Evolutionary conservation across 2,797 vertebrate species (phyloP).

Genomic region (Schizothorax lantsangensis): DNA sequence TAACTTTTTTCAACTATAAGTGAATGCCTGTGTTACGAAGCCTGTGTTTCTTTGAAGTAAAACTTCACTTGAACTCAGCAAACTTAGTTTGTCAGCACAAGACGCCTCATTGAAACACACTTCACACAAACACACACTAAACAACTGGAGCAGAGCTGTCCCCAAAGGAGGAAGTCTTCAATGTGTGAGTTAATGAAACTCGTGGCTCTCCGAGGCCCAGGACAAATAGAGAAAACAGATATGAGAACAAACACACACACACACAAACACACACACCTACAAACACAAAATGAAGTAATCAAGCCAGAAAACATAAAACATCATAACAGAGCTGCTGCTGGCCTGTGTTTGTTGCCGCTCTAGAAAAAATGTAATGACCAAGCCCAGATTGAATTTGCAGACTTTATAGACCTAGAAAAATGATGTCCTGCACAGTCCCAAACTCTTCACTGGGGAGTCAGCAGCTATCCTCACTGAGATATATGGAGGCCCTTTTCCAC

Average conservation of each 20-base stretch:
- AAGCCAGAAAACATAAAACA: slow-evolving; percentile 24
- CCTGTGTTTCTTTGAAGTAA: background rate
- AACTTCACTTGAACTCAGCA: background rate
- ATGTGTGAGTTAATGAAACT: slow-evolving; percentile 26
- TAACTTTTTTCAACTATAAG: background rate
- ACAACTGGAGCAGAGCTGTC: slow-evolving; percentile 4
- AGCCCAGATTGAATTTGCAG: slow-evolving; percentile 22
- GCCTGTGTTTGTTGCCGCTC: background rate
- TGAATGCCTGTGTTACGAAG: background rate
- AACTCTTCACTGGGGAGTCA: background rate
- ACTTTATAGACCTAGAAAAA: slow-evolving; percentile 23
- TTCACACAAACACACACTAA: background rate
- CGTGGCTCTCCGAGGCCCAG: background rate
- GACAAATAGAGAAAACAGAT: slow-evolving; percentile 15
- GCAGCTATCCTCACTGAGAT: background rate
- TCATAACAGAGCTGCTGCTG: background rate
- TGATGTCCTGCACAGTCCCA: background rate
- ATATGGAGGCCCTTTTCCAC: background rate
- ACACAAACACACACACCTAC: background rate
- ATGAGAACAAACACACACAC: background rate
- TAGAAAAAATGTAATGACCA: slow-evolving; percentile 12
- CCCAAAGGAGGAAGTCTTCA: background rate
- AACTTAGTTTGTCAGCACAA: slow-evolving; percentile 8
- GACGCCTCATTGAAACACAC: background rate
- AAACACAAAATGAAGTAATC: slow-evolving; percentile 1